Conservation (phyloP, 2,888 invertebrate species). For the Nudaria mundana region DNA sequence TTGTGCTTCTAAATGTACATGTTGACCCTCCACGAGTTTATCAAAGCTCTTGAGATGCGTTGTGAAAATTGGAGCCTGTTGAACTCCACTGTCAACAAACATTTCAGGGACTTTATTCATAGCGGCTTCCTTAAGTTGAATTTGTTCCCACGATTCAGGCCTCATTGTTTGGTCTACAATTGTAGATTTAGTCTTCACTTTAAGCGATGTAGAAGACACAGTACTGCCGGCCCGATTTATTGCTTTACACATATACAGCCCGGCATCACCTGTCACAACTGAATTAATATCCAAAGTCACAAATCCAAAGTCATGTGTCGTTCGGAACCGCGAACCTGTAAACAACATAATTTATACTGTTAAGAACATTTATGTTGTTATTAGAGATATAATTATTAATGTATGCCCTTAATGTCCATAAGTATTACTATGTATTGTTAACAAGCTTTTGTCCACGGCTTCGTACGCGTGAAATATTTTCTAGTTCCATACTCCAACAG, state of each 20-base stretch:
- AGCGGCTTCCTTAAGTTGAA: constrained; percentile 94
- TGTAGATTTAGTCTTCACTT: constrained; percentile 91
- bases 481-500: no score
- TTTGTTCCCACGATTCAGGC: constrained; percentile 96
- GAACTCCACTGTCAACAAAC: constrained; percentile 91
- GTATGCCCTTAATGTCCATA: no score
- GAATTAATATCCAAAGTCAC: constrained; percentile 95
- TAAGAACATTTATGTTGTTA: no score
- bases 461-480: no score
- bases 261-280: constrained; percentile 93
- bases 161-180: constrained; percentile 92
- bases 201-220: constrained; percentile 93
- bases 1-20: constrained; percentile 92
- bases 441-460: no score
- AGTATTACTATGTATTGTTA: no score
- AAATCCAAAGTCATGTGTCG: constrained; percentile 96
- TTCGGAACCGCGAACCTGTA: constrained; percentile 91
- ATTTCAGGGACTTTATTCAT: constrained; percentile 94
- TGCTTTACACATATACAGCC: constrained; percentile 96
- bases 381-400: no score
- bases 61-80: constrained; percentile 97
- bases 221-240: constrained; percentile 97
- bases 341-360: constrained; percentile 17
- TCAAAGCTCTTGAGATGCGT: constrained; percentile 93
- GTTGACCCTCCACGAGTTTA: constrained; percentile 92